Evolutionary conservation across 2,113 vertebrate species (phyloP), one percentile per base, ranked within the genome.

Genomic region (Elephas maximus): DNA sequence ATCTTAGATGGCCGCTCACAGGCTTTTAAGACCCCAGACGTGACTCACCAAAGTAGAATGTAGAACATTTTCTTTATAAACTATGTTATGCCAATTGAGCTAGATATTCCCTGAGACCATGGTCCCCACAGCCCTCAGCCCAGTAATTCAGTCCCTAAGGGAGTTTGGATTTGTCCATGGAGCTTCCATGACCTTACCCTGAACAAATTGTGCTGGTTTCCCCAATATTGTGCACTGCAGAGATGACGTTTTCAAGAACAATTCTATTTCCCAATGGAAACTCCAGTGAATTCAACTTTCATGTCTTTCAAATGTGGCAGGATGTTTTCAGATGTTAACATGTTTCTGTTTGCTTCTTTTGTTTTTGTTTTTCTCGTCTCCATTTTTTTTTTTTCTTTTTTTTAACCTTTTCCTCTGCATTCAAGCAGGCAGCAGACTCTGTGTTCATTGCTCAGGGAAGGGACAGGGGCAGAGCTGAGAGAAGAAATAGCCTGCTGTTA

Each of bases 301-400:
- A 79, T 3, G 1, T 89, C 65, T 92, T 94, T 93, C 62, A 57
- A 96, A 45, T 51, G 83, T 73, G 57, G 76, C 37, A 93, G 80
- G 83, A 53, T 96, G 92, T 84, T 90, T 93, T 95, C 48, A 95
- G n/a, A 89, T 93, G 86, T 69, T 90, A 89, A 79, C 57, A 45
- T 94, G 57, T 60, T 92, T 71, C 62, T 53, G 57, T 82, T 92
- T 82, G 18, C 21, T 60, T 91, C 79, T 60, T 87, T 92, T 95
- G 53, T 51, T 90, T 67, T 67, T 45, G 57, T 87, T 91, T 79
- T 18, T 26, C 65, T 89, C 26, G 92, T 96, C 80, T 28, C 28
- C 44, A 24, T 90, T 67, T 48, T 8, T 73, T 91, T 88, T 92
- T 33, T 77, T 24, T 48, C 11, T 65, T 88, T 94, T 67, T 18